These are phyloP conservation scores for Mastomys natalensis DNA, from an alignment of 2,113 vertebrate genomes.

Conservation along the genomic window DNA sequence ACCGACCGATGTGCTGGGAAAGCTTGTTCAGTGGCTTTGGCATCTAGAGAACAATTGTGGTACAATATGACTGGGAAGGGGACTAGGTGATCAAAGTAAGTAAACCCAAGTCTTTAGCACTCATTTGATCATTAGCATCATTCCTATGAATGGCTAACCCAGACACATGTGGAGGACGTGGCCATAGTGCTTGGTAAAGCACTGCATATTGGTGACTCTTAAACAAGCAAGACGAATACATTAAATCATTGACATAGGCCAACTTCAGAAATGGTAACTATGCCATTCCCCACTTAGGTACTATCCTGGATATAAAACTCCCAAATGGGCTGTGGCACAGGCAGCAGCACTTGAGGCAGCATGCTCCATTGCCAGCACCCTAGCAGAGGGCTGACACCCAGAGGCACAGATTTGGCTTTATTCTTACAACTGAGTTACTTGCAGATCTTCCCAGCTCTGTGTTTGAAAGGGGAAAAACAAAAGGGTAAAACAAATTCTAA, in stretches of 20 bases:
- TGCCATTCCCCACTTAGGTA: not conserved
- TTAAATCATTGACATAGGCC: not conserved
- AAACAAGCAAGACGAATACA: not conserved
- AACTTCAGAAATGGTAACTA: not conserved
- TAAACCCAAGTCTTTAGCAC: not conserved
- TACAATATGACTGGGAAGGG: not conserved
- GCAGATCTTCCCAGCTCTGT: not conserved
- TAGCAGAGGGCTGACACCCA: not conserved
- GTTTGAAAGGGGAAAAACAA: not conserved
- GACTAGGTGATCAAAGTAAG: not conserved
- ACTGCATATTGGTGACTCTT: not conserved
- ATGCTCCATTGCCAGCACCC: not conserved
- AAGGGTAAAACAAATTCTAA: not conserved
- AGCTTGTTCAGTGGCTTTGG: not conserved
- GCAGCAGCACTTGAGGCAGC: not conserved
- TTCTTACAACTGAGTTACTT: constrained; percentile 38
- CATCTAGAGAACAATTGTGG: not conserved
- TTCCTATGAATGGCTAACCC: not conserved
- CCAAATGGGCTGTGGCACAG: not conserved
- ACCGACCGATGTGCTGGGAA: not conserved
- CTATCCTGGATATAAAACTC: not conserved
- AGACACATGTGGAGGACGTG: not conserved
- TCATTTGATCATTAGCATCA: not conserved
- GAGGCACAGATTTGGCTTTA: not conserved
- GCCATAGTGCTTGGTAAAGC: not conserved